Percentiles rank a stretch among this genome's conserved stretches.
Conservation (phyloP, 2,888 invertebrate genomes). For the Acleris literana region DNA sequence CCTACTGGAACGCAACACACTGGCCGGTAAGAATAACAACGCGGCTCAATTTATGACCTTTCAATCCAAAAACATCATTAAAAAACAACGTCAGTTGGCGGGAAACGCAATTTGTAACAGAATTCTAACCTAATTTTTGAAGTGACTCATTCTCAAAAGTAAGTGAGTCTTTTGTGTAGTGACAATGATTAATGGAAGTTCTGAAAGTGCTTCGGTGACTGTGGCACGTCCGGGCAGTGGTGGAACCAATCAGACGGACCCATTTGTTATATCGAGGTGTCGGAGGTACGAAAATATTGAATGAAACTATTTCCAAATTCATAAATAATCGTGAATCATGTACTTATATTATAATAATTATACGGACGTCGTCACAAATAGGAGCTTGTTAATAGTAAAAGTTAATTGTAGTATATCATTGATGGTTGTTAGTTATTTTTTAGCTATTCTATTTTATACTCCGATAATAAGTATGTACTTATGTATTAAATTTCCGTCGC, state of each 20-base stretch:
- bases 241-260: constrained; percentile 26
- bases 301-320: background rate
- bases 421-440: too few species aligned
- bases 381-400: too few species aligned
- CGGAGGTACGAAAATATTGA: constrained; percentile 21
- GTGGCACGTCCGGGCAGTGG: constrained; percentile 23
- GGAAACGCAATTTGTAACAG: constrained; percentile 14
- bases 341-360: too few species aligned
- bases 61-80: background rate
- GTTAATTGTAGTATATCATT: too few species aligned
- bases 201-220: constrained; percentile 27
- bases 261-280: constrained; percentile 33
- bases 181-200: constrained; percentile 33
- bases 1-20: constrained; percentile 1
- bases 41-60: background rate
- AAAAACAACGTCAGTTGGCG: constrained; percentile 19
- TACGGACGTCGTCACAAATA: too few species aligned
- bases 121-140: constrained; percentile 20
- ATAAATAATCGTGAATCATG: too few species aligned
- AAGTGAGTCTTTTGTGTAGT: constrained; percentile 33
- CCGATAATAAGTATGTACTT: background rate
- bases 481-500: background rate
- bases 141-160: constrained; percentile 60
- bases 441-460: background rate
- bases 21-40: constrained; percentile 4